Evolutionary conservation across 2,888 invertebrate species (phyloP).

Genomic region (Adela reaumurella): DNA sequence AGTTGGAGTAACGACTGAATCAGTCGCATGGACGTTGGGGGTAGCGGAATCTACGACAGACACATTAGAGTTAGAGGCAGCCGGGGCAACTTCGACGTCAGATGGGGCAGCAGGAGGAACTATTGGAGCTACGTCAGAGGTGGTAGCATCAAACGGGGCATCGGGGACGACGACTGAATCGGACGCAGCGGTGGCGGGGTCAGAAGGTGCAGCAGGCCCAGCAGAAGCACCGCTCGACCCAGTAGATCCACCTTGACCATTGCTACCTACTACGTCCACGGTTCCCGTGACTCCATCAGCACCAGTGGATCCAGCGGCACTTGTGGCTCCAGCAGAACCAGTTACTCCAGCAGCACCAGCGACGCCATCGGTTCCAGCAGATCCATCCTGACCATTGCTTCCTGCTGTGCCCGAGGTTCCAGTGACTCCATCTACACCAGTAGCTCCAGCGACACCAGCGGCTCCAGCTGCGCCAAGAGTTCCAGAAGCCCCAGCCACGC

Average conservation of each 20-base stretch:
- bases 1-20: no score
- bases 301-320: not conserved
- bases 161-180: not conserved
- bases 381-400: not conserved
- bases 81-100: no score
- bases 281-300: not conserved
- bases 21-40: no score
- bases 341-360: not conserved
- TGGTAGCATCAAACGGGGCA: not conserved
- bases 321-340: not conserved
- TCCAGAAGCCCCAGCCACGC: not conserved
- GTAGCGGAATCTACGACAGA: no score
- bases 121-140: no score
- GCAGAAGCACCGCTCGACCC: not conserved
- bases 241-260: not conserved
- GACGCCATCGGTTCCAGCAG: not conserved
- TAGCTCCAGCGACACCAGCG: not conserved
- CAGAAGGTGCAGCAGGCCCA: not conserved
- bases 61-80: no score
- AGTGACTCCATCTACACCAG: not conserved
- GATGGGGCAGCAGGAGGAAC: no score
- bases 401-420: constrained; percentile 1
- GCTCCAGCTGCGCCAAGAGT: not conserved
- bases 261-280: not conserved
- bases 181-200: no score